These are phyloP conservation scores for Aelia acuminata DNA, from an alignment of 2,888 invertebrate genomes.

Conservation along the genomic window DNA sequence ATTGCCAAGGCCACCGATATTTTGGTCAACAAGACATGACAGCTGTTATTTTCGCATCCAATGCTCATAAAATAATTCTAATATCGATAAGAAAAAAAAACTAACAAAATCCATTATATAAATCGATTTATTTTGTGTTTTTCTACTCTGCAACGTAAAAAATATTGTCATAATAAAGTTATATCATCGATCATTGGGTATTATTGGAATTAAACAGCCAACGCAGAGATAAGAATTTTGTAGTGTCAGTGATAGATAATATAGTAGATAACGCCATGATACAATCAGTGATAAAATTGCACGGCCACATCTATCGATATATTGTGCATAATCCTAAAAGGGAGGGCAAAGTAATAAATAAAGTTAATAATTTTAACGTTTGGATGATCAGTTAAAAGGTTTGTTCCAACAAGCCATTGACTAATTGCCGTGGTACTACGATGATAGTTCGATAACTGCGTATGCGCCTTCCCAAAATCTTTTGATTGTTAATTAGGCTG, in stretches of 20 bases:
- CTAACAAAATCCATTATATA: background rate
- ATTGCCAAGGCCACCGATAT: background rate
- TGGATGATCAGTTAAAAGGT: no score
- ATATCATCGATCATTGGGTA: background rate
- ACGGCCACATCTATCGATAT: background rate
- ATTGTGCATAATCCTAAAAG: no score
- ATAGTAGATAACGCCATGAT: background rate
- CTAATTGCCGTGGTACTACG: no score
- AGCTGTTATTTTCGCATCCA: background rate
- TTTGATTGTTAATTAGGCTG: no score
- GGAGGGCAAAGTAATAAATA: no score
- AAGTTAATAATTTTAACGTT: no score
- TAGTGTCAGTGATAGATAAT: background rate
- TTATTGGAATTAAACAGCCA: background rate
- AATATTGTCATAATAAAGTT: background rate
- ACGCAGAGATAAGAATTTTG: background rate
- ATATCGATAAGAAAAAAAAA: background rate
- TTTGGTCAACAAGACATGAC: background rate
- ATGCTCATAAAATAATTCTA: background rate
- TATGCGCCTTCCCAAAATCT: no score
- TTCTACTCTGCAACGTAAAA: background rate
- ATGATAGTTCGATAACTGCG: no score
- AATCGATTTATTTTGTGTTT: background rate
- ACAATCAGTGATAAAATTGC: background rate
- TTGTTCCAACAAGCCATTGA: no score